Base-by-base conservation (phyloP, 1,140 invertebrate species). In the Cardiocondyla obscurior region DNA sequence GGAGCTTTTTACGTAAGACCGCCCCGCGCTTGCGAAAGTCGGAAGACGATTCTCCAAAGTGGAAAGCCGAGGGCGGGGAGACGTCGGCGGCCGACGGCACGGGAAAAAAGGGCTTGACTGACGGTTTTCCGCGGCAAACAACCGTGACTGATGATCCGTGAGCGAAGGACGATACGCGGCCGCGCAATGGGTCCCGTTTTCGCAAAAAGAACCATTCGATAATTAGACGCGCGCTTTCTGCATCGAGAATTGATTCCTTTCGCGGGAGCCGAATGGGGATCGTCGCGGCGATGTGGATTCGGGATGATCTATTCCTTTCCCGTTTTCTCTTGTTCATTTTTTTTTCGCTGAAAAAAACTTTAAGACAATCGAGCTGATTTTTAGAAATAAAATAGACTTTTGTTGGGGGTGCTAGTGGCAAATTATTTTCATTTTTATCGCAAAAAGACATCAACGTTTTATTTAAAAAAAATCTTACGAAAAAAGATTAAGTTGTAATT, bases 111-210 rank as follows among this genome's bases (percentile, higher is more conserved):
- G 30, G 39, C 28, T 70, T 79, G 74, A 69, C 74, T 81, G 79
- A 81, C 67, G 79, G 67, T 81, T 74, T 81, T 74, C 67, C 79
- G 70, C 69, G 39, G 70, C 57, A 82, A 82, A 82, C 81, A 82
- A 82, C 81, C 70, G 81, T 82, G 81, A 82, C 81, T 82, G 81
- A 82, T 82, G 81, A 82, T 82, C 70, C 81, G 42, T 82, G 70
- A 46, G 19, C 33, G 70, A 60, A 73, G 42, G 51, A 44, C 81
- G 57, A 76, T 82, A 82, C 33, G 33, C 30, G 30, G 8, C 16
- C 81, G 69, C 69, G 79, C 19, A 55, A 28, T 42, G 30, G 62
- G 55, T 33, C 16, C 28, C 62, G 14, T 30, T 49, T 12, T n/a
- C 55, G 46, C 46, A 77, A 79, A 69, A 79, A 53, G 62, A 69